A percentile compares a stretch with the other conserved stretches of the same genome.
Evolutionary conservation across 2,113 vertebrate genomes (phyloP).

Genomic region (Fulmarus glacialis): DNA sequence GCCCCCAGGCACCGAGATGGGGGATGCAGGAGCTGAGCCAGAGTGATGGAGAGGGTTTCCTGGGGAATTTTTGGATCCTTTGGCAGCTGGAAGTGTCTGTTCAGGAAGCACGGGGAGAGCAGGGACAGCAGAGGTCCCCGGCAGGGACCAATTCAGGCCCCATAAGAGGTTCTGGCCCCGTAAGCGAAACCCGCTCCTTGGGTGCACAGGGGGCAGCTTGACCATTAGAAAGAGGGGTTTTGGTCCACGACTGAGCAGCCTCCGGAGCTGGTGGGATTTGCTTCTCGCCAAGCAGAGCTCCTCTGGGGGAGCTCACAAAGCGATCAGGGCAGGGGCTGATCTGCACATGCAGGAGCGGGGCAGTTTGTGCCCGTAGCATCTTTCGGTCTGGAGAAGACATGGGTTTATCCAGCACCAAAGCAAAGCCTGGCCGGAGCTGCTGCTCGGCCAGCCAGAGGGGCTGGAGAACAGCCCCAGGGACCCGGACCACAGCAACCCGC

Average conservation of each 20-base stretch:
- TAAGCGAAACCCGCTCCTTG: neutral
- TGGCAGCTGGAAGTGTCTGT: neutral
- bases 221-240: neutral
- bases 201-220: neutral
- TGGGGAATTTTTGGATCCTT: neutral
- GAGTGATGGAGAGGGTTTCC: neutral
- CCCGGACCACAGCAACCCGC: neutral
- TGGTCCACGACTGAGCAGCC: neutral
- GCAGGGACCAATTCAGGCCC: neutral
- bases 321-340: neutral
- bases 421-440: neutral
- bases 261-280: neutral
- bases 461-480: neutral
- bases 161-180: neutral
- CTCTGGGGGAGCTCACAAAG: neutral
- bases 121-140: neutral
- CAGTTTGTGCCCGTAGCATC: neutral
- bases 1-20: rapidly evolving
- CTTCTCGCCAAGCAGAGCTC: neutral
- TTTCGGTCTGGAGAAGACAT: rapidly evolving
- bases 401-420: neutral
- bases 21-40: neutral
- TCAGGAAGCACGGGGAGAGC: neutral
- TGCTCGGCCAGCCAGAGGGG: neutral
- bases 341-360: neutral